Evolutionary conservation across 2,888 invertebrate genomes (phyloP).

Genomic region (Beris chalybata): DNA sequence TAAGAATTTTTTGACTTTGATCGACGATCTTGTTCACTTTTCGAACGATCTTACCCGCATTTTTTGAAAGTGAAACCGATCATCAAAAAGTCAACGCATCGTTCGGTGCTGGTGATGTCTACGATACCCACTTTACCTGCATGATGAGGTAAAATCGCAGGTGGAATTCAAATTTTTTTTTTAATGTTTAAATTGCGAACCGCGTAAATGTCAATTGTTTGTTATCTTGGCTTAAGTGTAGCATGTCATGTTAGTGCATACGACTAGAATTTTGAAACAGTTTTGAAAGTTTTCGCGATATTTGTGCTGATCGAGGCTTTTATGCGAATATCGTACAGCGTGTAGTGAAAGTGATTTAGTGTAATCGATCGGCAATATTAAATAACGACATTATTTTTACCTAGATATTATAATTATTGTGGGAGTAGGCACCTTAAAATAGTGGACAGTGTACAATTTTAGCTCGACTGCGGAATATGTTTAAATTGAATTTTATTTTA

Average conservation of each 20-base stretch:
- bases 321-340: too few relatives aligned
- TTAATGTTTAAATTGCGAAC: conserved; percentile 1
- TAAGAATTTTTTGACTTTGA: conserved; percentile 9
- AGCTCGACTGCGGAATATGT: too few relatives aligned
- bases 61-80: conserved; percentile 22
- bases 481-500: too few relatives aligned
- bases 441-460: too few relatives aligned
- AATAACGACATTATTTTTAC: too few relatives aligned
- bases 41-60: neutral
- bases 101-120: conserved; percentile 13
- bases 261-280: conserved; percentile 27
- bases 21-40: conserved; percentile 6
- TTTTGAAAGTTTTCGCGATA: conserved; percentile 19
- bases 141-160: conserved; percentile 12
- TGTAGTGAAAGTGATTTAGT: conserved; percentile 24
- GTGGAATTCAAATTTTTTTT: conserved; percentile 22
- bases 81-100: conserved; percentile 4
- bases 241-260: conserved; percentile 22
- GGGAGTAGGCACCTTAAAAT: too few relatives aligned
- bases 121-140: neutral
- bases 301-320: too few relatives aligned
- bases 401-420: too few relatives aligned
- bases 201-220: conserved; percentile 18
- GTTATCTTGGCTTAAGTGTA: conserved; percentile 15
- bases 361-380: too few relatives aligned